Conservation (phyloP, 1,140 invertebrate species). For the Neotoxoptera formosana region DNA sequence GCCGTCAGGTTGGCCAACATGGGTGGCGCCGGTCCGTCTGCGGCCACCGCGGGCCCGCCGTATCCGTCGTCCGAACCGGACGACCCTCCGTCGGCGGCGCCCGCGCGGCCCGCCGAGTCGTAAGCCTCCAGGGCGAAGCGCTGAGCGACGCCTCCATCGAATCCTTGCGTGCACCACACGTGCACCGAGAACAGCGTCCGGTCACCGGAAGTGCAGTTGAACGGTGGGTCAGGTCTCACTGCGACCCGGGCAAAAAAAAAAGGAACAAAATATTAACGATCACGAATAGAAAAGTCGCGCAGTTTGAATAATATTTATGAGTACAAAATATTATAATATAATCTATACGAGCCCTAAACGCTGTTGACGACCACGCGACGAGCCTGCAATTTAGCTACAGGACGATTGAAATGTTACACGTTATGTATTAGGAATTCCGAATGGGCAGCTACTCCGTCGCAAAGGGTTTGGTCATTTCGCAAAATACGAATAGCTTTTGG, state of each 20-base stretch:
- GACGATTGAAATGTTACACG: background rate
- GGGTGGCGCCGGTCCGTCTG: slow-evolving; percentile 72
- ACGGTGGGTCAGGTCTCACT: slow-evolving; percentile 78
- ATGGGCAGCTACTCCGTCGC: background rate
- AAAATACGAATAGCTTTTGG: background rate
- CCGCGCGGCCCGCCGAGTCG: slow-evolving; percentile 67
- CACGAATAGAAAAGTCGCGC: too few species aligned
- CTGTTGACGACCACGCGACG: background rate
- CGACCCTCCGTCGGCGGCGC: slow-evolving; percentile 64
- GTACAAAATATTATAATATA: background rate
- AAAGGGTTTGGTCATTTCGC: background rate
- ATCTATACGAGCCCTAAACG: background rate
- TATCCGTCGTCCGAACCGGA: slow-evolving; percentile 54
- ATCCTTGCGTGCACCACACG: slow-evolving; percentile 80
- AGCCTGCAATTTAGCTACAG: background rate
- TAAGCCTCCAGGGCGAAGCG: slow-evolving; percentile 77
- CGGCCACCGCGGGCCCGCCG: slow-evolving; percentile 71
- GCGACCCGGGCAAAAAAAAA: background rate
- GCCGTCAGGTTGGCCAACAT: slow-evolving; percentile 71
- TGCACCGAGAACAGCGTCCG: slow-evolving; percentile 80
- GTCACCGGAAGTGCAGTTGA: slow-evolving; percentile 81
- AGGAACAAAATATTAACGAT: background rate
- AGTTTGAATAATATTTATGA: background rate
- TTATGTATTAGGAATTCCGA: background rate
- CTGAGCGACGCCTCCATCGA: slow-evolving; percentile 79